phyloP scores from a whole-genome alignment of 2,888 invertebrate genomes.

The Ornithoptera priamus region DNA sequence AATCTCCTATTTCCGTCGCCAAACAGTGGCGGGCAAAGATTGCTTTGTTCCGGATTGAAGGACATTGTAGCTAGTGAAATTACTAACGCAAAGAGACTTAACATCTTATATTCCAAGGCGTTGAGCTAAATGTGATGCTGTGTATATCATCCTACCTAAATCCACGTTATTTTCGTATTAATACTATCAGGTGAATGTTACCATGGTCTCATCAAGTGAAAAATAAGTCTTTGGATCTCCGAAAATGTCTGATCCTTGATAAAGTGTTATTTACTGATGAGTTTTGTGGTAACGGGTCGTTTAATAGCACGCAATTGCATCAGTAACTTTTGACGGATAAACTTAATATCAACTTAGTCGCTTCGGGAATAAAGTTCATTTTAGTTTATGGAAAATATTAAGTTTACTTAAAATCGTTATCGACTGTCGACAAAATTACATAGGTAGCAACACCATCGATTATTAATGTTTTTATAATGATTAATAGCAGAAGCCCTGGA shows the following conservation, averaged over 20 bases:
- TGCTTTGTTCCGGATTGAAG: too few relatives aligned
- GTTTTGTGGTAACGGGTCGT: constrained; percentile 19
- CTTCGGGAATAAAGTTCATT: neutral
- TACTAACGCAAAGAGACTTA: too few relatives aligned
- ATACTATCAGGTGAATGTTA: too few relatives aligned
- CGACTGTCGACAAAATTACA: constrained; percentile 14
- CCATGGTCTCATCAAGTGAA: too few relatives aligned
- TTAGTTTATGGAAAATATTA: neutral
- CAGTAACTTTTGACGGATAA: neutral
- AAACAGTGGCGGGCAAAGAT: too few relatives aligned
- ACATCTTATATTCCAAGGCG: too few relatives aligned
- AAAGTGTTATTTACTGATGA: constrained; percentile 18
- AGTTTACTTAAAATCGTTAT: neutral
- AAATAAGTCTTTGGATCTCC: too few relatives aligned
- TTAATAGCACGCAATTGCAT: constrained; percentile 19
- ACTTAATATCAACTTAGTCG: neutral
- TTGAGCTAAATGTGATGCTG: too few relatives aligned
- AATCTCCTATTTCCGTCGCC: too few relatives aligned
- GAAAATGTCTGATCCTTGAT: neutral
- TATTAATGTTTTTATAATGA: constrained; percentile 11
- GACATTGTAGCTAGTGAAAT: too few relatives aligned
- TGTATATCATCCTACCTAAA: too few relatives aligned
- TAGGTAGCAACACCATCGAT: constrained; percentile 1
- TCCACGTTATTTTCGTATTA: too few relatives aligned
- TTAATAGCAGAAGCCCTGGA: neutral